Base-by-base conservation (phyloP, 2,797 vertebrate genomes). In the Spinus pinus region DNA sequence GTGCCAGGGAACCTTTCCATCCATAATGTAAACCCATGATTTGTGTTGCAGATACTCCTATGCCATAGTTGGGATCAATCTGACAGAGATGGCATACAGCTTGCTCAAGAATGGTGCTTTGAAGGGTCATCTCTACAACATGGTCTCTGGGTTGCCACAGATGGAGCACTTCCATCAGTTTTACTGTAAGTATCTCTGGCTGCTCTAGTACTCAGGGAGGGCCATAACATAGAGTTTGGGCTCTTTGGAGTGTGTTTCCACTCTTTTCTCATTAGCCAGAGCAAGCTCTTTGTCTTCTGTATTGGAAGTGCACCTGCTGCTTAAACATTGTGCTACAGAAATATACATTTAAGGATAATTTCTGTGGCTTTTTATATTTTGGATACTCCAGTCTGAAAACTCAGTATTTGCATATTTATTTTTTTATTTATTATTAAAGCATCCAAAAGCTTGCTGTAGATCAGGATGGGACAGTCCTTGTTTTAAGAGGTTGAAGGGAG, bases 51-150 rank as follows among this genome's bases (percentile, higher is more conserved):
- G 99, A 79, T 99, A 99, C 91, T 99, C 99, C 6, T 99, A 99
- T 86, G 99, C 99, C 95, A 99, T 99, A 90, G 99, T 99, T 96
- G 99, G 99, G 74, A 99, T 99, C 96, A 99, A 99, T 94, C 97
- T 99, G 96, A 99, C 99, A 37, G 99, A 99, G 97, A 99, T 99
- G 99, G 99, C 99, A 4, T 99, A 99, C 94, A 99, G 99, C 96
- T 97, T 99, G 62, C 98, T 99, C 81, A 99, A 98, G 97, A 99
- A 97, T 1, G 99, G 99, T 6, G 97, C 98, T 86, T 96, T 99
- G 84, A 99, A 99, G 93, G 94, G 98, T 64, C 98, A 99, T 92
- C 98, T 99, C 96, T 99, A 99, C 97, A 99, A 99, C 51, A 41
- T 98, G 19, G 98, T 99, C 39, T 94, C 97, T 54, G 98, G 98